Evolutionary conservation across 2,888 invertebrate species (phyloP), one percentile per base, ranked within the genome.

Genomic region (Blastobasis adustella): DNA sequence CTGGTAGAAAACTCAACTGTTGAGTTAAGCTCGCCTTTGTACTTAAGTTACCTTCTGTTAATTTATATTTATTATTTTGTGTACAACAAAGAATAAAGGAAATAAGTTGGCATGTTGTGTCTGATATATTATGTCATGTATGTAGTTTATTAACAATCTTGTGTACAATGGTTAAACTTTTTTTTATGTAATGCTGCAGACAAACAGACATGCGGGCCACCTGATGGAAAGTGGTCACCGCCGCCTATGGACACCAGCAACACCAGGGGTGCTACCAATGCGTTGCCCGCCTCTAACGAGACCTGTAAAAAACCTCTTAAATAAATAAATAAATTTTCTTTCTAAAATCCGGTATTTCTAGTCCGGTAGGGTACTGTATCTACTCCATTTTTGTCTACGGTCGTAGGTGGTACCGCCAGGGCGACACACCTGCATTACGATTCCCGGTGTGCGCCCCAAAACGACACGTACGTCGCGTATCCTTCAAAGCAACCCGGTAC

Each of bases 401-500:
- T 2, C 7, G 7, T 41, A 47, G n/a, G 4, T 10, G 23, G 10
- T 8, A 45, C 45, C 39, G 40, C 58, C 48, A 40, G 6, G 5
- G 6, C 39, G 47, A 61, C 56, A 56, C 49, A 58, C 62, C n/a
- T 46, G 57, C 60, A 70, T 75, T 72, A 62, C 46, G 54, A 75
- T 74, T 69, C 75, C 59, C 52, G 7, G 42, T 52, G 58, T 58
- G 66, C 58, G 46, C 54, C 48, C 40, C 59, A 58, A 58, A 64
- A 65, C 63, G 68, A 63, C 73, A 71, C 74, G 77, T 71, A 65
- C 67, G 58, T 54, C 65, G 64, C 60, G 66, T 70, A 74, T 75
- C 73, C 73, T 71, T 76, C 73, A 74, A 23, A 23, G 23, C 23
- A 3, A 23, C 23, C 23, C 23, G 3, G 23, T 23, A 23, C 23